A percentile compares a stretch with the other conserved stretches of the same genome.
Evolutionary conservation across 2,797 vertebrate genomes (phyloP).

Genomic region (Allobates femoralis): DNA sequence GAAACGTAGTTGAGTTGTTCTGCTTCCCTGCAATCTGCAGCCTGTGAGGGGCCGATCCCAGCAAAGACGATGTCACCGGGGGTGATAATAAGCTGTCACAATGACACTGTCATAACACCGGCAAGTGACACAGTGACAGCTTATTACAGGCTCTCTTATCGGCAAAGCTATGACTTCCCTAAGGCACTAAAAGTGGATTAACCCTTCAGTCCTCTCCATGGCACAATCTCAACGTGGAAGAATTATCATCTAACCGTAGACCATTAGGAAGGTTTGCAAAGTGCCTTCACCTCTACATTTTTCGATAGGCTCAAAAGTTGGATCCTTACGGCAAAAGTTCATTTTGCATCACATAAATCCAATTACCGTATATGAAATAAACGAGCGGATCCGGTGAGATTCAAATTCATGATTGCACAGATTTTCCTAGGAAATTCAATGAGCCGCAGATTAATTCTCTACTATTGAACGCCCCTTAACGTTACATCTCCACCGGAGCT

Average conservation of each 20-base stretch:
- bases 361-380: neutral
- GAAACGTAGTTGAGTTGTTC: conserved; percentile 42
- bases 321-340: neutral
- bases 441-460: too few relatives aligned
- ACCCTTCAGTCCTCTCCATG: conserved; percentile 36
- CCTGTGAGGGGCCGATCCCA: conserved; percentile 58
- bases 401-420: too few relatives aligned
- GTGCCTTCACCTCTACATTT: neutral
- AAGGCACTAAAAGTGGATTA: conserved; percentile 51
- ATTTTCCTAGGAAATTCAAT: too few relatives aligned
- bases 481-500: too few relatives aligned
- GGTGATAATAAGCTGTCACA: conserved; percentile 63
- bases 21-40: conserved; percentile 53
- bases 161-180: conserved; percentile 53
- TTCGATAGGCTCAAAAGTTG: neutral
- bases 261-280: neutral
- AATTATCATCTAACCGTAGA: neutral
- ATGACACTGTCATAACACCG: conserved; percentile 61
- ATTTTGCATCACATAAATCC: neutral
- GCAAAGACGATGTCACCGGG: conserved; percentile 56
- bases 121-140: conserved; percentile 61
- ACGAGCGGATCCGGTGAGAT: too few relatives aligned
- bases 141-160: conserved; percentile 62
- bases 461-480: too few relatives aligned
- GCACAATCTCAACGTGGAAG: neutral